Evolutionary conservation across 1,140 invertebrate genomes (phyloP).

Genomic region (Ceratitis capitata): DNA sequence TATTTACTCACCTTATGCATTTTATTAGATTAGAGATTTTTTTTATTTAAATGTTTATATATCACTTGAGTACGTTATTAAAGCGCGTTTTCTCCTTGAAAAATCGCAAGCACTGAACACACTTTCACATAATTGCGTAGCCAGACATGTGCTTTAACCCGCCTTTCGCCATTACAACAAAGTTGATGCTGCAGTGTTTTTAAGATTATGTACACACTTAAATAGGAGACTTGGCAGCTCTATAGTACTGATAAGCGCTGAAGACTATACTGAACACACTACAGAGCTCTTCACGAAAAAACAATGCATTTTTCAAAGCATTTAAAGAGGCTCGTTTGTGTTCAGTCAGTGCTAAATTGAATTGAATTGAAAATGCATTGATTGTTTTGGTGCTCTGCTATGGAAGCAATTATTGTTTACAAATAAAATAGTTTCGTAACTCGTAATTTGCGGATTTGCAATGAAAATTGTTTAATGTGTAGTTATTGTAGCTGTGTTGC

Average conservation of each 20-base stretch:
- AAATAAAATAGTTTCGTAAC: background rate
- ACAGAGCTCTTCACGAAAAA: background rate
- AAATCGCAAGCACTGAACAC: background rate
- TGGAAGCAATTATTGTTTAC: background rate
- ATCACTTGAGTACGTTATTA: background rate
- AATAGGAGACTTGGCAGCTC: background rate
- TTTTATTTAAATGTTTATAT: background rate
- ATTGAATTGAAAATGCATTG: slow-evolving; percentile 14
- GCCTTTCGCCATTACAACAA: background rate
- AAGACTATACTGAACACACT: background rate
- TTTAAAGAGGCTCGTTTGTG: background rate
- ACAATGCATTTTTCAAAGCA: background rate
- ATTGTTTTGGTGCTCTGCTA: background rate
- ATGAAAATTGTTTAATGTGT: background rate
- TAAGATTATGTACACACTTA: background rate
- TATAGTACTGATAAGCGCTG: background rate
- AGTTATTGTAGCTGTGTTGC: background rate
- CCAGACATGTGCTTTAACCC: background rate
- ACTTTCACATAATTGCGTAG: background rate
- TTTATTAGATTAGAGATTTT: background rate
- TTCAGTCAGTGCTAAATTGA: slow-evolving; percentile 29
- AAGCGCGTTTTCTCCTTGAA: background rate
- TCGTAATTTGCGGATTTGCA: background rate
- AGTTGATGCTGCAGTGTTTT: background rate
- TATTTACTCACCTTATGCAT: background rate